Base-by-base conservation (phyloP, 2,113 vertebrate species). In the Odontesthes bonariensis region DNA sequence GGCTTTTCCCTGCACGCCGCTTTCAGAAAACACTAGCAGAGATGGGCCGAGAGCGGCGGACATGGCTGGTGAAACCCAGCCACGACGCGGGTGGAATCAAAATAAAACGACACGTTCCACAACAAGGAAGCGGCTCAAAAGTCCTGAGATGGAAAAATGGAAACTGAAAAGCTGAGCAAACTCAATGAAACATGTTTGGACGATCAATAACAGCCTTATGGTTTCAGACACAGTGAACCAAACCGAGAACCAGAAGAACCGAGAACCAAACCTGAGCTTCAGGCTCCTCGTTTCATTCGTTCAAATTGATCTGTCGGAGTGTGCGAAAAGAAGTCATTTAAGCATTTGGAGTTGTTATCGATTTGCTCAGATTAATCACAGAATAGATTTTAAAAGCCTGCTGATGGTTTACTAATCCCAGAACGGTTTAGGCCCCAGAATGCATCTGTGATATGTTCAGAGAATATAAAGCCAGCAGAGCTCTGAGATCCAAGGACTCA, bases 1-100 rank as follows among this genome's bases (percentile, higher is more conserved):
- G 6, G 55, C 52, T 74, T 44, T 23, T 56, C 44, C 55, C 58
- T 40, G 17, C 60, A 14, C 52, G 22, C 49, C 27, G 73, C 46
- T n/a, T 31, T 31, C 47, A 9, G 11, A 7, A 7, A 58, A 42
- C 57, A 22, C 23, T 3, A 8, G 1, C 1, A 22, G 44, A 66
- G 40, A 14, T 8, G 11, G 32, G 38, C 5, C 31, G 69, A 67
- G 42, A 59, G 11, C 65, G 35, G 31, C 3, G 55, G 17, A 40
- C 42, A 14, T 19, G 54, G 42, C 62, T 42, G 66, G 20, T 16
- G 3, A 27, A 19, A 20, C 57, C 59, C 32, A 9, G 23, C 27
- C 31, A 23, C 42, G 23, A 42, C 27, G 27, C 16, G 59, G 57
- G 58, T 33, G 51, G 14, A 23, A 33, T 64, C 6, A 46, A 52